These are phyloP conservation scores for Sphaerophoria rueppellii DNA, from an alignment of 2,888 invertebrate species.

Conservation along the genomic window DNA sequence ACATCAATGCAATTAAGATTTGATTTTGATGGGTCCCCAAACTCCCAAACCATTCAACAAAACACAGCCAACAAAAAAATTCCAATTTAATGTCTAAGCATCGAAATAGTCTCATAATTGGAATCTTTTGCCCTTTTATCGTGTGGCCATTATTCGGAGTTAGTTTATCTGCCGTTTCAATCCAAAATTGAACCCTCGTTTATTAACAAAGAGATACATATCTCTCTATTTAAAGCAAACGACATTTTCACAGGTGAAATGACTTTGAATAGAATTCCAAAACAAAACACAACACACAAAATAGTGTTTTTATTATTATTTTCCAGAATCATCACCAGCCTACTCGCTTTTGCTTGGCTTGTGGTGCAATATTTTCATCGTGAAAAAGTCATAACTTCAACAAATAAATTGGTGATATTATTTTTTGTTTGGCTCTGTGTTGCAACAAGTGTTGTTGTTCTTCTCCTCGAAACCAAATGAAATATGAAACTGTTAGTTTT, in stretches of 20 bases:
- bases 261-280: not conserved
- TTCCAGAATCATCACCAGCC: not conserved
- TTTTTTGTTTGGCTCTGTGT: not conserved
- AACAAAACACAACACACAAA: not conserved
- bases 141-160: constrained; percentile 45
- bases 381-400: constrained; percentile 61
- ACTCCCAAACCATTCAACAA: constrained; percentile 35
- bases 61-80: not conserved
- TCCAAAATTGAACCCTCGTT: constrained; percentile 36
- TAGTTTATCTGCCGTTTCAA: constrained; percentile 60
- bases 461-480: constrained; percentile 13
- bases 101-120: constrained; percentile 56
- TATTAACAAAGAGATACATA: constrained; percentile 49
- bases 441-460: constrained; percentile 11
- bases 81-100: constrained; percentile 50
- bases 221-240: constrained; percentile 40
- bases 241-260: constrained; percentile 49
- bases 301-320: not conserved
- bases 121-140: constrained; percentile 43
- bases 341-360: constrained; percentile 3
- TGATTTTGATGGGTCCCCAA: constrained; percentile 19
- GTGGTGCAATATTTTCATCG: constrained; percentile 45
- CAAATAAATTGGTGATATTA: constrained; percentile 53
- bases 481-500: constrained; percentile 67
- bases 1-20: constrained; percentile 24